phyloP scores from a whole-genome alignment of 2,888 invertebrate species.

The Tenthredo amoena region DNA sequence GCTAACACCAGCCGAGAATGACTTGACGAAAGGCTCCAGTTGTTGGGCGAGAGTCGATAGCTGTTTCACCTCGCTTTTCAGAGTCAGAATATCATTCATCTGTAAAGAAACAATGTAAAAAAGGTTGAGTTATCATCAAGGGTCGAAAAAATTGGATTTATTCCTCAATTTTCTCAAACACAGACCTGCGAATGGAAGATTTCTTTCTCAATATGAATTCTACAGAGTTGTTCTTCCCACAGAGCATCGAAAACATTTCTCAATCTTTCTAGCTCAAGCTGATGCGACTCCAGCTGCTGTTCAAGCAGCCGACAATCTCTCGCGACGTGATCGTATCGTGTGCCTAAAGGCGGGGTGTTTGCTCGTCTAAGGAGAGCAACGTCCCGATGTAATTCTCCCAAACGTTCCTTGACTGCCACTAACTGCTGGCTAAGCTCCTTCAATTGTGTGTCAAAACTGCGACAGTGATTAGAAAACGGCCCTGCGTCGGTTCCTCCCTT shows the following conservation, averaged over 20 bases:
- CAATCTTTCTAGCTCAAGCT: slow-evolving; percentile 82
- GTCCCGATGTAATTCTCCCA: slow-evolving; percentile 86
- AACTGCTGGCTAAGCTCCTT: slow-evolving; percentile 83
- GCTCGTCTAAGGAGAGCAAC: slow-evolving; percentile 83
- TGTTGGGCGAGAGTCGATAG: slow-evolving; percentile 83
- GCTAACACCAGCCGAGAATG: slow-evolving; percentile 76
- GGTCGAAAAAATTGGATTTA: background rate
- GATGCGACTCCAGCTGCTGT: slow-evolving; percentile 82
- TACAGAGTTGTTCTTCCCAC: slow-evolving; percentile 87
- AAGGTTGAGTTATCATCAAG: background rate
- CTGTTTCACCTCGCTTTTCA: slow-evolving; percentile 84
- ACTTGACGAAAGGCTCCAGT: slow-evolving; percentile 84
- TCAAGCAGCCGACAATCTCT: slow-evolving; percentile 82
- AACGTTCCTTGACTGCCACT: slow-evolving; percentile 82
- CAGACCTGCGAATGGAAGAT: slow-evolving; percentile 81
- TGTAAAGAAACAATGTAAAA: slow-evolving; percentile 69
- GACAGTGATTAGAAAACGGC: slow-evolving; percentile 83
- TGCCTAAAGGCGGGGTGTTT: slow-evolving; percentile 77
- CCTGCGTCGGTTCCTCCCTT: slow-evolving; percentile 80
- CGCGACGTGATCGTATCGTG: slow-evolving; percentile 80
- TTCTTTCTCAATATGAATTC: slow-evolving; percentile 86
- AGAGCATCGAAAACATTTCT: slow-evolving; percentile 82
- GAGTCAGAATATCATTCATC: slow-evolving; percentile 83
- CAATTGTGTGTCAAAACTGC: slow-evolving; percentile 81
- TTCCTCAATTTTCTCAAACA: background rate